phyloP scores from a whole-genome alignment of 1,140 invertebrate species.

The Trypoxylus dichotomus region DNA sequence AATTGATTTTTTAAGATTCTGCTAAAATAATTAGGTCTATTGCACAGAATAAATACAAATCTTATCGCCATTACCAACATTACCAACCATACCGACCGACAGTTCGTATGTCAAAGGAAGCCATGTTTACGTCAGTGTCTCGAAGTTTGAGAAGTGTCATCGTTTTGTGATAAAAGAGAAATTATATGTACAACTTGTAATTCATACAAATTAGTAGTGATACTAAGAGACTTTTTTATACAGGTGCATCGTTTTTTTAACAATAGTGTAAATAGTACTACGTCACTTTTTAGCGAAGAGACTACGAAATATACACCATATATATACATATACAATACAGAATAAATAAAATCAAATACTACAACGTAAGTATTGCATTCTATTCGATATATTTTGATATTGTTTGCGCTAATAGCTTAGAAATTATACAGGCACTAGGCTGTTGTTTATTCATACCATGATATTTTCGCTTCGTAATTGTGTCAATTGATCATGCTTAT shows the following conservation, averaged over 20 bases:
- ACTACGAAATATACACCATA: neutral
- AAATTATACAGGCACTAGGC: too few relatives aligned
- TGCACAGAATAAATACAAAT: neutral
- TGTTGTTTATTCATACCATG: neutral
- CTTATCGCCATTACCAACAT: neutral
- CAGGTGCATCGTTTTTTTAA: neutral
- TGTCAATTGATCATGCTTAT: neutral
- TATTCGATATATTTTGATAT: neutral
- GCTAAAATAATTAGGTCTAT: too few relatives aligned
- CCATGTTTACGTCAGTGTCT: slow-evolving; percentile 27
- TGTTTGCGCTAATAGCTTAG: neutral
- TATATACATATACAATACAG: neutral
- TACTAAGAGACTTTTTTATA: slow-evolving; percentile 7
- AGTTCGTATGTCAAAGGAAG: slow-evolving; percentile 14
- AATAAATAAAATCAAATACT: neutral
- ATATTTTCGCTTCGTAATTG: slow-evolving; percentile 18
- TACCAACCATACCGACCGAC: neutral
- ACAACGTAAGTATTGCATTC: neutral
- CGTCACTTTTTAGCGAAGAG: neutral
- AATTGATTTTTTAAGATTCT: too few relatives aligned
- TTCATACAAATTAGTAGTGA: slow-evolving; percentile 11
- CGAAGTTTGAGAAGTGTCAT: slow-evolving; percentile 26
- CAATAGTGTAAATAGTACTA: neutral
- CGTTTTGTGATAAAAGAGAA: slow-evolving; percentile 23
- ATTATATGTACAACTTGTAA: slow-evolving; percentile 12